These are phyloP conservation scores for Plagodis pulveraria DNA, from an alignment of 2,888 invertebrate species.

Conservation along the genomic window DNA sequence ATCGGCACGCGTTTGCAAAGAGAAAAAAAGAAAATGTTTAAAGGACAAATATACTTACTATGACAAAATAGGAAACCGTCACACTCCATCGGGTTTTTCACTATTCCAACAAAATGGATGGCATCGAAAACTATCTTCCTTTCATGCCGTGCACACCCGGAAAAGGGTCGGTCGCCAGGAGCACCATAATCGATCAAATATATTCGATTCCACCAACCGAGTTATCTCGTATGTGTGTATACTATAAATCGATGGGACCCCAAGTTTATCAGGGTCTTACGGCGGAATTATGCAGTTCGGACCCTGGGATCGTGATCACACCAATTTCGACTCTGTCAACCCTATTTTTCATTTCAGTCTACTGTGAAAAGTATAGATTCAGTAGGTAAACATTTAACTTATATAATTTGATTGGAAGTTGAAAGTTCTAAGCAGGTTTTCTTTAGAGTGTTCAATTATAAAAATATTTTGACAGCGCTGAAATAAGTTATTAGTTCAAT, in stretches of 20 bases:
- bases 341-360: constrained; percentile 18
- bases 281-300: constrained; percentile 25
- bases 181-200: constrained; percentile 23
- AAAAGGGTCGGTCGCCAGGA: constrained; percentile 11
- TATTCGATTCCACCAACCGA: constrained; percentile 15
- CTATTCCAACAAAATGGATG: constrained; percentile 10
- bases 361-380: background rate
- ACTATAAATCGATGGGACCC: constrained; percentile 20
- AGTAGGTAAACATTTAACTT: background rate
- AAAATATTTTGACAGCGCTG: too few relatives aligned
- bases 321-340: constrained; percentile 24
- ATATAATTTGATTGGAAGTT: too few relatives aligned
- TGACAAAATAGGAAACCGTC: constrained; percentile 5
- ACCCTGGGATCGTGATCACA: constrained; percentile 10
- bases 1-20: background rate
- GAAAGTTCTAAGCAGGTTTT: too few relatives aligned
- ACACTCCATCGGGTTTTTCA: constrained; percentile 10
- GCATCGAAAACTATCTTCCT: constrained; percentile 13
- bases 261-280: constrained; percentile 24
- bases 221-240: constrained; percentile 17
- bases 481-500: too few relatives aligned
- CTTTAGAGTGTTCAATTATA: too few relatives aligned
- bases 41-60: background rate
- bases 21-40: background rate
- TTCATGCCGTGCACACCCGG: constrained; percentile 9